These are phyloP conservation scores for Cryptocephalus primarius DNA, from an alignment of 2,888 invertebrate species.

Conservation along the genomic window DNA sequence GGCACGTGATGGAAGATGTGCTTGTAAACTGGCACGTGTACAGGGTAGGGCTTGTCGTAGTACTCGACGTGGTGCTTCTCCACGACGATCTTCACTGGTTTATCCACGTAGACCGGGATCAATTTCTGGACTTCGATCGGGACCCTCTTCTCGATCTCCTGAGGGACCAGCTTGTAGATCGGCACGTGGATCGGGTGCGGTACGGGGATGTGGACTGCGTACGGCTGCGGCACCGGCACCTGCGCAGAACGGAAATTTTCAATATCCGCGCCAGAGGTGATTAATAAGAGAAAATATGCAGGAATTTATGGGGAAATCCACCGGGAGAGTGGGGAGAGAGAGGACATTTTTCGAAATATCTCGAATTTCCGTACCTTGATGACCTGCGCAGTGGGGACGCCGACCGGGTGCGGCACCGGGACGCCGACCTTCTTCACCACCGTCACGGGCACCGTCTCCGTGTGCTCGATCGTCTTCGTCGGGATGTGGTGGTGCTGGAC, in stretches of 20 bases:
- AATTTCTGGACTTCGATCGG: conserved; percentile 65
- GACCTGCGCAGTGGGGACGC: conserved; percentile 57
- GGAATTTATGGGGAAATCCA: too few relatives aligned
- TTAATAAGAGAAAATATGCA: too few relatives aligned
- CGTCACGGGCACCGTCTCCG: conserved; percentile 56
- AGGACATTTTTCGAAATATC: too few relatives aligned
- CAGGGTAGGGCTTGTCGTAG: conserved; percentile 58
- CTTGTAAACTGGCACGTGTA: conserved; percentile 63
- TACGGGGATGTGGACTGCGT: conserved; percentile 58
- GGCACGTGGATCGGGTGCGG: conserved; percentile 64
- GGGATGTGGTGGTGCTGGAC: conserved; percentile 44
- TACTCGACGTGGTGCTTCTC: conserved; percentile 60
- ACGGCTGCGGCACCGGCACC: conserved; percentile 60
- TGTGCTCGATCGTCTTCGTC: conserved; percentile 53
- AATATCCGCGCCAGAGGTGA: too few relatives aligned
- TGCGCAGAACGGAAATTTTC: background rate
- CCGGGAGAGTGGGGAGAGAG: too few relatives aligned
- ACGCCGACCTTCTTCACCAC: conserved; percentile 62
- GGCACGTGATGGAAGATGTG: conserved; percentile 54
- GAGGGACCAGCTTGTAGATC: conserved; percentile 60
- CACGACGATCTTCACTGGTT: conserved; percentile 64
- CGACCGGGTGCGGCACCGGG: conserved; percentile 63
- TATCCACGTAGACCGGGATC: conserved; percentile 58
- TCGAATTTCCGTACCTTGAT: conserved; percentile 47
- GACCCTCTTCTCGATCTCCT: conserved; percentile 59